Conservation (phyloP, 2,113 vertebrate genomes). For the Myrmophylax atrothorax region DNA sequence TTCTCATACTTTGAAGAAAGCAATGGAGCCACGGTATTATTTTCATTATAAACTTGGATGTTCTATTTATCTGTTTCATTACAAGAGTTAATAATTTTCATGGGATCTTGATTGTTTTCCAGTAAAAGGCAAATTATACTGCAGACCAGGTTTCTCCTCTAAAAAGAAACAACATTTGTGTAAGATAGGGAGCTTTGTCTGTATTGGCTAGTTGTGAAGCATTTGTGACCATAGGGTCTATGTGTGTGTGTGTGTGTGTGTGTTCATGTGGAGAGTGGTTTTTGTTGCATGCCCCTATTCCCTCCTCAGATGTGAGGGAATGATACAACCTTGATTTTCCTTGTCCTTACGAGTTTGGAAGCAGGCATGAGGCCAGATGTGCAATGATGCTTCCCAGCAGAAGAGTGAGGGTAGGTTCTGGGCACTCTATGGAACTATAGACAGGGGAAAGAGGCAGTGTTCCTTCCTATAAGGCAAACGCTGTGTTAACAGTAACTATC, state of each 20-base stretch:
- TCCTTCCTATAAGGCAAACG: neutral
- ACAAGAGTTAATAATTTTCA: neutral
- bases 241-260: too few species aligned
- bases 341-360: neutral
- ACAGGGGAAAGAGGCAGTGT: neutral
- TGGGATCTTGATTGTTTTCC: neutral
- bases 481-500: neutral
- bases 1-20: neutral
- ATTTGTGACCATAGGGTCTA: neutral
- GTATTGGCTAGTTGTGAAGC: neutral
- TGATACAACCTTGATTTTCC: neutral
- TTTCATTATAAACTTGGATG: neutral
- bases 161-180: neutral
- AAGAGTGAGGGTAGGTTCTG: neutral
- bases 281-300: neutral
- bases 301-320: neutral
- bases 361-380: neutral
- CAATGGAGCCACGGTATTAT: neutral
- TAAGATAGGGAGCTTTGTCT: accelerated
- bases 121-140: neutral
- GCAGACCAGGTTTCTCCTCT: neutral
- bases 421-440: neutral
- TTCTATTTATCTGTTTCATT: neutral
- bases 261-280: neutral
- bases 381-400: neutral